Percentiles rank a stretch among this genome's conserved stretches.
phyloP scores from a whole-genome alignment of 2,797 vertebrate species.

The Aselliscus stoliczkanus region DNA sequence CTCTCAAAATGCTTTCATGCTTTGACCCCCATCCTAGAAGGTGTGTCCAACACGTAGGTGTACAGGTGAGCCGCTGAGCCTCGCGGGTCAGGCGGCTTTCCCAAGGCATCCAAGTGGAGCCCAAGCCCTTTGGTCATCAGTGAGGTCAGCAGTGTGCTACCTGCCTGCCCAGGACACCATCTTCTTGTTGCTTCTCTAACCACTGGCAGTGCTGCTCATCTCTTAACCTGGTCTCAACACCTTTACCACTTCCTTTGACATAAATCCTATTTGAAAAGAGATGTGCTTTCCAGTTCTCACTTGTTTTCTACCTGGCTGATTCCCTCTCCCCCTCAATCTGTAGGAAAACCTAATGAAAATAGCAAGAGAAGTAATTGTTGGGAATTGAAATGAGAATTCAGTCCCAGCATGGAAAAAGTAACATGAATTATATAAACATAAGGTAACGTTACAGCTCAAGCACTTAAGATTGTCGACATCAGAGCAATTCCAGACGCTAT shows the following conservation, averaged over 20 bases:
- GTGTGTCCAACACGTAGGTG: background rate
- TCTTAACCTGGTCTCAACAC: background rate
- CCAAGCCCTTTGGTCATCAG: background rate
- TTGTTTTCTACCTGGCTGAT: background rate
- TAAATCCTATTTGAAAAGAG: background rate
- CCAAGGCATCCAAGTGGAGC: background rate
- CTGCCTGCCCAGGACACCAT: background rate
- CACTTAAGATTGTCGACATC: background rate
- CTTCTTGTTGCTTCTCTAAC: too few species aligned
- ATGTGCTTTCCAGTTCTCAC: background rate
- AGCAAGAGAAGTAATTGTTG: background rate
- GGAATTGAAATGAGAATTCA: background rate
- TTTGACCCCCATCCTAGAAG: background rate
- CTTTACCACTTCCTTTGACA: background rate
- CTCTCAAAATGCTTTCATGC: background rate
- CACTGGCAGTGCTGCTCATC: accelerated
- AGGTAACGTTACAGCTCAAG: background rate
- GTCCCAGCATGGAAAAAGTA: background rate
- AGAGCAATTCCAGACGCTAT: background rate
- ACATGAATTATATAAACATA: background rate
- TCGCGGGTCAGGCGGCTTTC: background rate
- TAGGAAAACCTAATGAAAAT: background rate
- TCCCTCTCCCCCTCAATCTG: background rate
- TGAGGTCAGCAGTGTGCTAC: accelerated
- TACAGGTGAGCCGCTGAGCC: background rate